These are phyloP conservation scores for Spisula subtruncata DNA, from an alignment of 2,888 invertebrate species.

Conservation along the genomic window DNA sequence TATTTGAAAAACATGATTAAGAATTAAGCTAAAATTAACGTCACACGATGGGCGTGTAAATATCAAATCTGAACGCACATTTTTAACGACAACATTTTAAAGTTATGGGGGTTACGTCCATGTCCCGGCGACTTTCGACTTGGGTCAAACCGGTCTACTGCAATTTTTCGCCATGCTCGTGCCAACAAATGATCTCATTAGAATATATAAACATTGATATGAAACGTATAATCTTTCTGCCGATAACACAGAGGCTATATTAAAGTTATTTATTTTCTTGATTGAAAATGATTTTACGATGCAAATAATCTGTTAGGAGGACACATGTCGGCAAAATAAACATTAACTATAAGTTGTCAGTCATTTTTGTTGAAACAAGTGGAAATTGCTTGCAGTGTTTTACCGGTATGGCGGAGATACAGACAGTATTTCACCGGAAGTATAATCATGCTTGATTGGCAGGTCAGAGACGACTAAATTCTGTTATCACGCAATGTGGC, in stretches of 20 bases:
- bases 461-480: slow-evolving; percentile 16
- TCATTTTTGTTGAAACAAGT: background rate
- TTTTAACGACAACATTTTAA: no score
- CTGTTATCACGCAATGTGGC: slow-evolving; percentile 10
- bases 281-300: background rate
- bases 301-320: slow-evolving; percentile 10
- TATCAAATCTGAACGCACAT: no score
- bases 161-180: no score
- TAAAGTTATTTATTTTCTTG: background rate
- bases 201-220: background rate
- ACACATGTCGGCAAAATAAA: background rate
- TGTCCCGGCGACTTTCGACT: no score
- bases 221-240: background rate
- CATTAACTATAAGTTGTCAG: slow-evolving; percentile 23
- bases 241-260: background rate
- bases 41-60: no score
- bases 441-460: background rate
- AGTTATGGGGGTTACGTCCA: no score
- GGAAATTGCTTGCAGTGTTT: slow-evolving; percentile 3
- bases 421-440: no score
- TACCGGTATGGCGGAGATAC: slow-evolving; percentile 4
- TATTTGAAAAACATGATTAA: no score
- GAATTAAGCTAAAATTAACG: no score
- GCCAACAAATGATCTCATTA: background rate
- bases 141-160: no score